phyloP scores from a whole-genome alignment of 1,140 invertebrate species.

The Drosophila guanche region DNA sequence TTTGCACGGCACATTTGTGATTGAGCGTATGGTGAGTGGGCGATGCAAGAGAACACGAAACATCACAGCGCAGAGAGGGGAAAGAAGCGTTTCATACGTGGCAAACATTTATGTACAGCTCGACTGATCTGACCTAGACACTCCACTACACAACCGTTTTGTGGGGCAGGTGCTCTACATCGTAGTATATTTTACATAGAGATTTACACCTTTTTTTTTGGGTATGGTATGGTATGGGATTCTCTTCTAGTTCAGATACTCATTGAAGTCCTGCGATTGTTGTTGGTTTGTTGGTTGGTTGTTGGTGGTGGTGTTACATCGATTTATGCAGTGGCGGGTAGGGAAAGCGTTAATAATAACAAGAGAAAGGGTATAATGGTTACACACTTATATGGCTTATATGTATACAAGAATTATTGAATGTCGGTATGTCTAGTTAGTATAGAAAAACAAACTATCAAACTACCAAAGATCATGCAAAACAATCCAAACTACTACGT shows the following conservation, averaged over 20 bases:
- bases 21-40: too few relatives aligned
- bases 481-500: constrained; percentile 55
- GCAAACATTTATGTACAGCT: constrained; percentile 47
- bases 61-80: constrained; percentile 47
- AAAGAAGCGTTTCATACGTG: constrained; percentile 43
- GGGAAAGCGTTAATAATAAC: constrained; percentile 82
- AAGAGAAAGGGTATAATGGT: constrained; percentile 78
- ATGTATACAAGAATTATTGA: constrained; percentile 39
- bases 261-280: constrained; percentile 82
- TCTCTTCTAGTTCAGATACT: constrained; percentile 75
- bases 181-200: constrained; percentile 12
- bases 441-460: constrained; percentile 26
- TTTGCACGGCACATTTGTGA: constrained; percentile 35
- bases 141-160: constrained; percentile 44
- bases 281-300: constrained; percentile 63
- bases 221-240: constrained; percentile 13
- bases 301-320: constrained; percentile 77
- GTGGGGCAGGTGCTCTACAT: neutral
- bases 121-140: constrained; percentile 53
- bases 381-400: constrained; percentile 71
- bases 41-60: constrained; percentile 26
- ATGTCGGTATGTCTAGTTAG: constrained; percentile 53
- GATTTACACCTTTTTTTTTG: constrained; percentile 36
- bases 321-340: constrained; percentile 81
- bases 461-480: constrained; percentile 76